Conservation (phyloP, 2,888 invertebrate genomes). For the Geophilus truncorum region DNA sequence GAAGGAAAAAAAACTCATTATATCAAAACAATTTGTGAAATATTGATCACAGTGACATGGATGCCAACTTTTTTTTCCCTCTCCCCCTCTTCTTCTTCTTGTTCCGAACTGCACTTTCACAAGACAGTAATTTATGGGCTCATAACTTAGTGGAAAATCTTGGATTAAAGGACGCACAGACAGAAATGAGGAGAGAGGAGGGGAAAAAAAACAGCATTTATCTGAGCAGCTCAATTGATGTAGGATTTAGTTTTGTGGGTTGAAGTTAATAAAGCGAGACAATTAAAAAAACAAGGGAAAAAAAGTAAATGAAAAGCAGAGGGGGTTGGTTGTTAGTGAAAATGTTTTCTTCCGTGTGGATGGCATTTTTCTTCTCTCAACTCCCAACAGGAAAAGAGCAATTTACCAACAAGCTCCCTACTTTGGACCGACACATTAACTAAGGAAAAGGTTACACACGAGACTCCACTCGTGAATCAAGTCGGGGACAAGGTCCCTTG, state of each 20-base stretch:
- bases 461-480: background rate
- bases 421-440: background rate
- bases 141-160: conserved; percentile 26
- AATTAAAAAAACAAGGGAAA: background rate
- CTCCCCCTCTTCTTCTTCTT: background rate
- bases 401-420: background rate
- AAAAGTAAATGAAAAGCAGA: background rate
- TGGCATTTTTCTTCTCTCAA: background rate
- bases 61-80: background rate
- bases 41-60: conserved; percentile 28
- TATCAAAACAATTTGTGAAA: conserved; percentile 24
- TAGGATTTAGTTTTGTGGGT: background rate
- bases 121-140: conserved; percentile 22
- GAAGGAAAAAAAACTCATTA: conserved; percentile 13
- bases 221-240: background rate
- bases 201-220: background rate
- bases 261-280: background rate
- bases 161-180: conserved; percentile 21
- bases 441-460: background rate
- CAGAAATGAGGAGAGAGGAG: background rate
- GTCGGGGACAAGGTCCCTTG: background rate
- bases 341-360: background rate
- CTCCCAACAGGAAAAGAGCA: background rate
- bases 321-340: background rate
- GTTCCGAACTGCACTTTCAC: background rate